Base-by-base conservation (phyloP, 2,888 invertebrate genomes). In the Aromia moschata region DNA sequence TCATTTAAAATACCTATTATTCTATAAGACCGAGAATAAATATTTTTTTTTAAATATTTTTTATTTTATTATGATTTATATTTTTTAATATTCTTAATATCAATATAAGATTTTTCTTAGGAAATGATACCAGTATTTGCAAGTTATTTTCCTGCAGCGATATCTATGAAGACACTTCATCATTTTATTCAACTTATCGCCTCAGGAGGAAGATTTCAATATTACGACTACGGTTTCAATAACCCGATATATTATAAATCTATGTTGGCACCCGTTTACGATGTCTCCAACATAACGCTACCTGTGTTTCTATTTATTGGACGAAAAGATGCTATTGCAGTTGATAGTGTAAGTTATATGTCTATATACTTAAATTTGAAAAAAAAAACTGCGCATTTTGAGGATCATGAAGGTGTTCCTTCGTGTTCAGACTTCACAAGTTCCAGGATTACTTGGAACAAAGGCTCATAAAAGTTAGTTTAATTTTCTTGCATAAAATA, bases 301-400 rank as follows among this genome's bases (percentile, higher is more conserved):
- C 89, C 89, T 0, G 82, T 89, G 1, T 85, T 85, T 15, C 73
- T 91, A 30, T 85, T 88, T 52, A 87, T 86, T 71, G 84, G 86
- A 5, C 80, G 85, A 36, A 88, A 90, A 64, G 93, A 93, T 77
- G 88, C 87, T 85, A 77, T 92, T 1, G 84, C 90, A 0, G 84
- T 86, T 64, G 81, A 84, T 18, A 60, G 64, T 62, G 84, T 84
- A 74, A 71, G 69, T 25, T 25, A 7, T 25, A 25, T 25, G 7
- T 25, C 3, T 25, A 18, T 30, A 18, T 14, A 36, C n/a, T n/a
- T n/a, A n/a, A n/a, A n/a, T n/a, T n/a, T n/a, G n/a, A n/a, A n/a
- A n/a, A n/a, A n/a, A n/a, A n/a, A n/a, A n/a, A n/a, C n/a, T n/a
- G n/a, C n/a, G n/a, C n/a, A n/a, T n/a, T n/a, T n/a, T n/a, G n/a